Base-by-base conservation (phyloP, 2,888 invertebrate genomes). In the Alcis repandata region DNA sequence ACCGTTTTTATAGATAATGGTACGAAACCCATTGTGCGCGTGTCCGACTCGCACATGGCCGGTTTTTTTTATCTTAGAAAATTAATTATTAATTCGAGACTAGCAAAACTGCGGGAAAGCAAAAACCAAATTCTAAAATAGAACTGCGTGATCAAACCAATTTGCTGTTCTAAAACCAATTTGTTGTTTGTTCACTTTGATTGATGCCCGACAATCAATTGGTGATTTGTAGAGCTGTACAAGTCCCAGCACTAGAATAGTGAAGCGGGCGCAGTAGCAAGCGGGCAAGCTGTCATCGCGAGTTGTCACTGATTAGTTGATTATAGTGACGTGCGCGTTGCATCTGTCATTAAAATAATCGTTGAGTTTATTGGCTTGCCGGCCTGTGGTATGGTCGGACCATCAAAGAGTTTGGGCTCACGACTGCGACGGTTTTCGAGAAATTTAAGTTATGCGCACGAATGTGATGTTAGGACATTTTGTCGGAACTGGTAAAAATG, bases 371-470 rank as follows among this genome's bases (percentile, higher is more conserved):
- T 84, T 80, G 81, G 10, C 32, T 48, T 48, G 41, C 17, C 10
- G 89, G 83, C 87, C 89, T 49, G 49, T 90, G n/a, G n/a, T 89
- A 85, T 79, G 74, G 90, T 85, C 89, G 90, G 82, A 84, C 82
- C 83, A 87, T 91, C 91, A 90, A 91, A 91, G 79, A 79, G 80
- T 78, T 83, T 82, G 79, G 78, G 79, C 85, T 89, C 91, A 91
- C 91, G 91, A 90, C 84, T 80, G 76, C 78, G 84, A 83, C 75
- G 71, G 78, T 80, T 87, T 91, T 91, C 87, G 85, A 88, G 91
- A 88, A 89, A 91, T 89, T 75, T 75, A 77, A 61, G 78, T 82
- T 85, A 85, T 83, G 87, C 79, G 86, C 91, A 89, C 91, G 91
- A 88, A 86, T 88, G 81, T 86, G 83, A 69, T 73, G 71, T 73